Evolutionary conservation across 2,888 invertebrate species (phyloP).

Genomic region (Tipula confusa): DNA sequence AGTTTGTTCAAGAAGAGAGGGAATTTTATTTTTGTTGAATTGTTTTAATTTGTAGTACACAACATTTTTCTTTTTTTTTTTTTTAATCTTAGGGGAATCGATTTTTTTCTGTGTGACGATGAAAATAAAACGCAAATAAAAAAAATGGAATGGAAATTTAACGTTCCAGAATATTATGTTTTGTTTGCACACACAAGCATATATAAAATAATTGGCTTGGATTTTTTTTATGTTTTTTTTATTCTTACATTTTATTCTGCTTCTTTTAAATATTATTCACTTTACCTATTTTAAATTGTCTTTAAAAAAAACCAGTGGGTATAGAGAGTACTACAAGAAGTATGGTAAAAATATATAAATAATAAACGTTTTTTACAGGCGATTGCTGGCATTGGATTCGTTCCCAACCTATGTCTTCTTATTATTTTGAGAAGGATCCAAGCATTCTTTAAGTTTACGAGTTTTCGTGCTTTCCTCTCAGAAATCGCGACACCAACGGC

Average conservation of each 20-base stretch:
- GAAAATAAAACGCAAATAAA: slow-evolving; percentile 16
- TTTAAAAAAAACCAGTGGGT: background rate
- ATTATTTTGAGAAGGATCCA: too few relatives aligned
- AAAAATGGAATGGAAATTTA: slow-evolving; percentile 13
- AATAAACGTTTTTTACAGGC: too few relatives aligned
- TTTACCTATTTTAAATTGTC: background rate
- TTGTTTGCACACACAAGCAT: slow-evolving; percentile 1
- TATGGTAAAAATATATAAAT: too few relatives aligned
- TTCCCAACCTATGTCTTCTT: too few relatives aligned
- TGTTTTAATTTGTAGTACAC: slow-evolving; percentile 13
- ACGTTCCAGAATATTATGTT: slow-evolving; percentile 13
- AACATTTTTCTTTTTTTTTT: background rate
- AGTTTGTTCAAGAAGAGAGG: background rate
- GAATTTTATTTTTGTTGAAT: background rate
- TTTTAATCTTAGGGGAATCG: background rate
- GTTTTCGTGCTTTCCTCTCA: too few relatives aligned
- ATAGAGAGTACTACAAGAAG: background rate
- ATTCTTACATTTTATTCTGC: background rate
- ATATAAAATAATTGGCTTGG: slow-evolving; percentile 12
- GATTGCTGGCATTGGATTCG: too few relatives aligned
- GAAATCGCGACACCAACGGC: too few relatives aligned
- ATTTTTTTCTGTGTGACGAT: background rate
- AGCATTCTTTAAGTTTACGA: too few relatives aligned
- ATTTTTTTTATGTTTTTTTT: background rate
- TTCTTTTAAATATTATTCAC: background rate